These are phyloP conservation scores for Synanthedon formicaeformis DNA, from an alignment of 2,888 invertebrate species.

Conservation along the genomic window DNA sequence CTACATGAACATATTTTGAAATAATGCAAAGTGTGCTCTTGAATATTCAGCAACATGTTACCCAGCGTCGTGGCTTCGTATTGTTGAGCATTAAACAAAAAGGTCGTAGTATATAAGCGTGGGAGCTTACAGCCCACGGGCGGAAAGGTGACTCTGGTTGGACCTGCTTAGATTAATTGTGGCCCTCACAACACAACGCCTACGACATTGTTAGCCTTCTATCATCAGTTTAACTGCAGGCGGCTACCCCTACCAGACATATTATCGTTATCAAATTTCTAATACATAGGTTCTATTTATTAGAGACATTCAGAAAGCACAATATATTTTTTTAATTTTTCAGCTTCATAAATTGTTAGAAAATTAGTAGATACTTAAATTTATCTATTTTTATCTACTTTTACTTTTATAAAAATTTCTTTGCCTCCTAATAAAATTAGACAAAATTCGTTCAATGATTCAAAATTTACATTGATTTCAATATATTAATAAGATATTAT, in stretches of 20 bases:
- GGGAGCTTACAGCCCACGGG: conserved; percentile 43
- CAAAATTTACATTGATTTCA: too few species aligned
- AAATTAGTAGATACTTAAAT: too few species aligned
- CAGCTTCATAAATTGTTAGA: too few species aligned
- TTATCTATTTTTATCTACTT: too few species aligned
- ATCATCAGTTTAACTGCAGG: neutral
- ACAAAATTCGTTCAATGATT: too few species aligned
- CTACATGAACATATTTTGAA: conserved; percentile 20
- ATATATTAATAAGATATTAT: too few species aligned
- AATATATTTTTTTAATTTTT: too few species aligned
- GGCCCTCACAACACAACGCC: conserved; percentile 36
- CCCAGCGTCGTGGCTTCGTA: conserved; percentile 14
- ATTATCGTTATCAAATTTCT: too few species aligned
- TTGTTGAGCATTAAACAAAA: conserved; percentile 38
- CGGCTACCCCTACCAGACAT: neutral
- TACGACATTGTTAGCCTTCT: conserved; percentile 15
- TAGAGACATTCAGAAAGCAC: too few species aligned
- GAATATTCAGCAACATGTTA: conserved; percentile 46
- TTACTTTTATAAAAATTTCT: too few species aligned
- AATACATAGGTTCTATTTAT: too few species aligned
- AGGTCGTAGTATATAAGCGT: conserved; percentile 41
- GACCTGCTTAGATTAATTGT: conserved; percentile 43
- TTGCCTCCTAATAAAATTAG: too few species aligned
- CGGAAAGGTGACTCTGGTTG: conserved; percentile 32
- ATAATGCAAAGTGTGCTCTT: conserved; percentile 27